Conservation (phyloP, 2,888 invertebrate genomes). For the Eudemis profundana region DNA sequence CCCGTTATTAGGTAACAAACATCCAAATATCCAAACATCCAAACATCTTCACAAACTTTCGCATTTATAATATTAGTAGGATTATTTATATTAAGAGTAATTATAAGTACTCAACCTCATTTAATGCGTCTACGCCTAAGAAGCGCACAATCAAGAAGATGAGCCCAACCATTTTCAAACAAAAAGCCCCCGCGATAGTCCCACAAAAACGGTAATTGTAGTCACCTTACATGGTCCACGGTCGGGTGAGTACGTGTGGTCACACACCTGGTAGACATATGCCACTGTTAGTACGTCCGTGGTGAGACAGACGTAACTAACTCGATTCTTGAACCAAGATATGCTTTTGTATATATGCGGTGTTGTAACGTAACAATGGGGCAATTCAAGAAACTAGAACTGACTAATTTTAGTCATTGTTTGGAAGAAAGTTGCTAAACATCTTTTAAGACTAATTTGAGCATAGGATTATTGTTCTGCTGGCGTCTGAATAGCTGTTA, state of each 20-base stretch:
- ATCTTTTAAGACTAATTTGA: not conserved
- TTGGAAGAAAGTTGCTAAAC: constrained; percentile 33
- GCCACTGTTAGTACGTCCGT: constrained; percentile 4
- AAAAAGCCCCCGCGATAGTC: constrained; percentile 26
- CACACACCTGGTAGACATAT: constrained; percentile 43
- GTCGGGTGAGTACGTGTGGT: constrained; percentile 44
- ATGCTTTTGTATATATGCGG: not conserved
- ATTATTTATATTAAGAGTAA: too few relatives aligned
- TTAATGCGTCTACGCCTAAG: not conserved
- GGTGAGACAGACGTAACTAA: constrained; percentile 3
- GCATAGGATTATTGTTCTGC: not conserved
- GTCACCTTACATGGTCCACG: constrained; percentile 47
- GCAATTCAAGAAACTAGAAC: constrained; percentile 30
- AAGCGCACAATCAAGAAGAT: not conserved
- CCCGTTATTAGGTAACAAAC: too few relatives aligned
- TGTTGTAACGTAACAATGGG: constrained; percentile 25
- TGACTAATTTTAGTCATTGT: constrained; percentile 28
- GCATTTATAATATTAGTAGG: too few relatives aligned
- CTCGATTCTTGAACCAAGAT: not conserved
- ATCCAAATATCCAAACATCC: too few relatives aligned
- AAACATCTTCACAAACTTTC: too few relatives aligned
- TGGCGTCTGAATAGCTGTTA: not conserved
- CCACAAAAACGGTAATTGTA: constrained; percentile 37
- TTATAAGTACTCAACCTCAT: too few relatives aligned
- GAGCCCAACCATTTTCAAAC: constrained; percentile 18